Evolutionary conservation across 1,140 invertebrate genomes (phyloP), one percentile per base, ranked within the genome.

Genomic region (Neodiprion virginianus): DNA sequence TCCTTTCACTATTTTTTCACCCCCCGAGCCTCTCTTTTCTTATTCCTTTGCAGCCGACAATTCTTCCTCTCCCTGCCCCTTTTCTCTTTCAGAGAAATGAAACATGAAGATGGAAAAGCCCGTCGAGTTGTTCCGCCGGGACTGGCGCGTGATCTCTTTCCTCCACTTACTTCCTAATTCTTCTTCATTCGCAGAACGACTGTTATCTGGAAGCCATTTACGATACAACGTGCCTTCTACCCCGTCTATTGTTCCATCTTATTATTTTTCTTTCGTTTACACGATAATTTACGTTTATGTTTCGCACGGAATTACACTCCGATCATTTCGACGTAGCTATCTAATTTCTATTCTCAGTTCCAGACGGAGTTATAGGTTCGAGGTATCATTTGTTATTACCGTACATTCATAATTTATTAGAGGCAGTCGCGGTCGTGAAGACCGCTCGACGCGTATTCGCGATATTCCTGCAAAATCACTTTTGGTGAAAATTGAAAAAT

Each of bases 1-100:
- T 80, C 67, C 53, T 65, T 53, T 72, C 66, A 5, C 7, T 61
- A 14, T 50, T 14, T 71, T 49, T 49, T 48, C 48, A 23, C 53
- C 47, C 67, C 28, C 28, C 28, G 28, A 40, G 28, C 28, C 28
- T 2, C 28, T 3, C 28, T 40, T 40, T 40, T 40, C 28, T 40
- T 40, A 40, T 8, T 61, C n/a, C 28, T 61, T 8, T 61, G 4
- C 5, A 61, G 5, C 28, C 28, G 28, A 40, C 28, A 61, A 61
- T 61, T 61, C 53, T 14, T 61, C n/a, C 0, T 61, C n/a, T 61
- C 4, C 53, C 53, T 61, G 11, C 11, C 11, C 11, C n/a, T 61
- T 61, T 61, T 61, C 8, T 61, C n/a, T 61, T 17, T 61, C 53
- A 61, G n/a, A 14, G 4, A 61, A 61, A 61, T 61, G n/a, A 61